These are phyloP conservation scores for Acholoe squamosa DNA, from an alignment of 2,888 invertebrate species.

Conservation along the genomic window DNA sequence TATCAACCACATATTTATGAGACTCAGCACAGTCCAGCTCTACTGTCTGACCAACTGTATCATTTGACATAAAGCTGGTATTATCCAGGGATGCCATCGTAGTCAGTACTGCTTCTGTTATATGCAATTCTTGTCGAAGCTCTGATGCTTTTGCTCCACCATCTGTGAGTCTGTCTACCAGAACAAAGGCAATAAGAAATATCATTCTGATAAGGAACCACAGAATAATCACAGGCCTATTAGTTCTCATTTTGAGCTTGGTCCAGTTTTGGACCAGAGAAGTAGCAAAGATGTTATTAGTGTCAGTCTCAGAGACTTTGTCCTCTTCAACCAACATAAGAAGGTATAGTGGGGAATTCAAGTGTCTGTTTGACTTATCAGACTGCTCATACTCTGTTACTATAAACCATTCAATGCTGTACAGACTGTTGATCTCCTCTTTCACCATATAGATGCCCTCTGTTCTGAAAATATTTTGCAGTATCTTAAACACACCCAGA, in stretches of 20 bases:
- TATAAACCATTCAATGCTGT: constrained; percentile 32
- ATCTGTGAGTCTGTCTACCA: neutral
- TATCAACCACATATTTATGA: neutral
- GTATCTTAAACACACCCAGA: neutral
- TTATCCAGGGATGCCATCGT: too few relatives aligned
- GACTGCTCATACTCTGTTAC: constrained; percentile 29
- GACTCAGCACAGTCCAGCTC: neutral
- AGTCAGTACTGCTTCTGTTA: too few relatives aligned
- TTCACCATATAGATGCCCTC: neutral
- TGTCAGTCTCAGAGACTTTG: neutral
- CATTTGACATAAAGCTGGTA: neutral
- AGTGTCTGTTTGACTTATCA: neutral
- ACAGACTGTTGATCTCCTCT: constrained; percentile 16
- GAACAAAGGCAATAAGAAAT: neutral
- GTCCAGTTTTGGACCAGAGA: constrained; percentile 32
- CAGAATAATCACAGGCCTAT: neutral
- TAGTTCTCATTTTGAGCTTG: constrained; percentile 6
- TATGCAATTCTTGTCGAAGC: neutral
- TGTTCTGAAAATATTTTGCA: neutral
- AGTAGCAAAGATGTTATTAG: neutral
- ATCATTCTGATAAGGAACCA: neutral
- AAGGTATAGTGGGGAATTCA: neutral
- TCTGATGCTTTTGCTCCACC: neutral
- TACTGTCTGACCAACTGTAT: neutral
- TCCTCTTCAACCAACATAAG: constrained; percentile 5